Base-by-base conservation (phyloP, 2,888 invertebrate genomes). In the Ectropis crepuscularia region DNA sequence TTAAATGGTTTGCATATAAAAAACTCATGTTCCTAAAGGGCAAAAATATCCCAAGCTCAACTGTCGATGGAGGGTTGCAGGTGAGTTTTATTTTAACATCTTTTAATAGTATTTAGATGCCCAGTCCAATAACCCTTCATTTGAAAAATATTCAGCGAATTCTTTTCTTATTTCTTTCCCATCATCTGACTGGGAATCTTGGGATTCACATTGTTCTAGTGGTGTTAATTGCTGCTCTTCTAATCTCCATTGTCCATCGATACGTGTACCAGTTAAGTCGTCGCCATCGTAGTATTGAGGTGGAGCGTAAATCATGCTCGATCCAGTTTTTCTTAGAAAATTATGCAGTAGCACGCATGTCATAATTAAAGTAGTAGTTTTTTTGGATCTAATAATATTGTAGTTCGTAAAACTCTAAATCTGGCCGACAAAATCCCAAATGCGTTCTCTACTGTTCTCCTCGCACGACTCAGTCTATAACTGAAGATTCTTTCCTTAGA, bases 341-440 rank as follows among this genome's bases (percentile, higher is more conserved):
- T 72, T 71, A 73, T 73, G 74, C 57, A 71, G 70, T 47, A 69
- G 68, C 63, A 73, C 67, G 58, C 71, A 73, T 68, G 74, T 68
- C 64, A 71, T 70, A 69, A 67, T 63, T 55, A 69, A 57, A 54
- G 68, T 68, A 70, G 71, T 65, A 65, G 70, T 68, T 70, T 70
- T 73, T 69, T 72, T 60, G 71, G 69, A 66, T 69, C 62, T 73
- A 70, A 67, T 65, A 67, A 69, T 54, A 70, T 71, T 60, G 64
- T 53, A 39, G 57, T 64, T 53, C 64, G 60, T 10, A 64, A 61
- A 48, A 64, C 60, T 45, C 64, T 48, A 61, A 61, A 69, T 53
- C 59, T 60, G 47, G 55, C 58, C 50, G 54, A 58, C 49, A 65
- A 50, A 36, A 64, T 64, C 48, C 65, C 68, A 65, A 68, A 65